phyloP scores from a whole-genome alignment of 2,888 invertebrate genomes.

The Fragum whitleyi region DNA sequence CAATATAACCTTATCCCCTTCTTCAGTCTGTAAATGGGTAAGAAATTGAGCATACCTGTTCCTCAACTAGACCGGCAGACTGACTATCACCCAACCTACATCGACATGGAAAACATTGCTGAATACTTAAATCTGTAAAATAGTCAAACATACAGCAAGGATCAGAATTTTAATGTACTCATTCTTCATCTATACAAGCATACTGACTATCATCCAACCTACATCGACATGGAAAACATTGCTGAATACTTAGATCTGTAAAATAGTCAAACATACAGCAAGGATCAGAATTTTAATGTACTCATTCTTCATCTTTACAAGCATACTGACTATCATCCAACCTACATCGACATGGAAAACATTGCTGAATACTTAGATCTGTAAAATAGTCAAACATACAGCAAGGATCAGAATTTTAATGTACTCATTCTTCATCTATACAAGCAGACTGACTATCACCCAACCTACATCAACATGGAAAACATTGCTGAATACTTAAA shows the following conservation, averaged over 20 bases:
- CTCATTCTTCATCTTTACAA: not conserved
- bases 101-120: conserved; percentile 94
- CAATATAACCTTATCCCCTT: too few relatives aligned
- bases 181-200: not conserved
- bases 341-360: conserved; percentile 93
- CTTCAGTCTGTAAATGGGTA: too few relatives aligned
- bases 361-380: conserved; percentile 86
- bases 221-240: conserved; percentile 94
- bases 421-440: not conserved
- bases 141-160: too few relatives aligned
- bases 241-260: conserved; percentile 78
- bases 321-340: conserved; percentile 90
- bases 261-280: not conserved
- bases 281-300: too few relatives aligned
- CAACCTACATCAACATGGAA: conserved; percentile 93
- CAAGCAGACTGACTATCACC: conserved; percentile 88
- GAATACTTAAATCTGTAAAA: conserved; percentile 9
- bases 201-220: conserved; percentile 91
- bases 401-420: too few relatives aligned
- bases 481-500: conserved; percentile 88
- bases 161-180: too few relatives aligned
- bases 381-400: not conserved
- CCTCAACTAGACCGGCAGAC: not conserved
- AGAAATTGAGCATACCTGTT: not conserved
- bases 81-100: conserved; percentile 91